phyloP scores from a whole-genome alignment of 2,797 vertebrate species.

The Leucoraja ocellata region DNA sequence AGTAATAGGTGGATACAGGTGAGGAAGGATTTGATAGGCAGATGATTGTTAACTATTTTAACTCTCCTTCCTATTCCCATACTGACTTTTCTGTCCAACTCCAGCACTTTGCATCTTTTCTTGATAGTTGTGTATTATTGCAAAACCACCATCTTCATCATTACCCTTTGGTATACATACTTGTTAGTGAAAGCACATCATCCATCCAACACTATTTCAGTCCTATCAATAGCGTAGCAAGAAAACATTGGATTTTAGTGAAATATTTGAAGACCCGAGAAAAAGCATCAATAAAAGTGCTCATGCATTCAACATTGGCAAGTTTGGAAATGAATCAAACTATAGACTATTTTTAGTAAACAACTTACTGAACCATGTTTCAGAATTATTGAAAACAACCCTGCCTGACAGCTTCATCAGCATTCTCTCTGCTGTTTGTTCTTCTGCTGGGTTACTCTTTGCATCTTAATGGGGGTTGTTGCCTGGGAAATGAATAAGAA shows the following conservation, averaged over 20 bases:
- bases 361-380: not conserved
- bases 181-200: not conserved
- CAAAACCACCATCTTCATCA: not conserved
- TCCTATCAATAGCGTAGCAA: not conserved
- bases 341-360: not conserved
- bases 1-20: too few species aligned
- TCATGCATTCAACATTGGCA: not conserved
- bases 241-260: constrained; percentile 1
- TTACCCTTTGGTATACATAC: not conserved
- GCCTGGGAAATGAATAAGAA: not conserved
- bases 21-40: too few species aligned
- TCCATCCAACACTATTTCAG: not conserved
- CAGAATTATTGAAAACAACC: not conserved
- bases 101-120: too few species aligned
- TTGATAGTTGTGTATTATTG: not conserved
- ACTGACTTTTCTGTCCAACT: too few species aligned
- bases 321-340: not conserved
- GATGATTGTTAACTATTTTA: too few species aligned
- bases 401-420: not conserved
- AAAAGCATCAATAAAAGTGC: not conserved
- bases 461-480: not conserved
- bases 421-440: not conserved
- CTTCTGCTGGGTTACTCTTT: not conserved
- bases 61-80: too few species aligned
- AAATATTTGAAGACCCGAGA: not conserved